These are phyloP conservation scores for Triplophysa rosa DNA, from an alignment of 2,113 vertebrate genomes.

Conservation along the genomic window DNA sequence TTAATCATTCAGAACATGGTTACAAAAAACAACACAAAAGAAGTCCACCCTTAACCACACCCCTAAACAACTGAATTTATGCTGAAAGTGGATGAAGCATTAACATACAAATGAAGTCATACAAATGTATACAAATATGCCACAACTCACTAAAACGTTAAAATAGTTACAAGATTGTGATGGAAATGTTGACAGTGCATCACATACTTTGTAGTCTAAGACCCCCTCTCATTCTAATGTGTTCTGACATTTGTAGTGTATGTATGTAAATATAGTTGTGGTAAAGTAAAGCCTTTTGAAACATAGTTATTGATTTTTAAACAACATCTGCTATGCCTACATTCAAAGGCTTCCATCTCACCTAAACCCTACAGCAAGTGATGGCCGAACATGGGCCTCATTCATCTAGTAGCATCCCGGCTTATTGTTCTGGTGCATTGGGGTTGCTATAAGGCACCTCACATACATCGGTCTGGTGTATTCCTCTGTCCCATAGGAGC, in stretches of 20 bases:
- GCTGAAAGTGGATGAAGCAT: too few relatives aligned
- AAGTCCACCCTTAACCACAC: too few relatives aligned
- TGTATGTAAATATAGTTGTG: conserved; percentile 6
- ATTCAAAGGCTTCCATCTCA: conserved; percentile 37
- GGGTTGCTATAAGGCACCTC: conserved; percentile 71
- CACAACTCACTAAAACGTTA: too few relatives aligned
- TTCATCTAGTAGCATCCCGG: conserved; percentile 57
- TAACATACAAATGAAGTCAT: too few relatives aligned
- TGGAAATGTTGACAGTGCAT: too few relatives aligned
- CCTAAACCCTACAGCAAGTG: conserved; percentile 49
- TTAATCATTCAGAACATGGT: too few relatives aligned
- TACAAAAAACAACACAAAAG: too few relatives aligned
- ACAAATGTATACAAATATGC: too few relatives aligned
- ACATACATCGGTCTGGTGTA: conserved; percentile 69
- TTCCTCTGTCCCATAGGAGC: conserved; percentile 67
- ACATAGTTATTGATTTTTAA: conserved; percentile 19
- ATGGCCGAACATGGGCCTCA: conserved; percentile 58
- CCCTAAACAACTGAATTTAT: too few relatives aligned
- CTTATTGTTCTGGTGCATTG: conserved; percentile 73
- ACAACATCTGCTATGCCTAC: conserved; percentile 23
- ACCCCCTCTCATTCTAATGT: not conserved
- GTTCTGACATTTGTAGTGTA: not conserved
- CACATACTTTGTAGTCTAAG: not conserved
- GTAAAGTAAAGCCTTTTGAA: conserved; percentile 15
- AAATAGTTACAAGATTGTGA: too few relatives aligned